Percentiles rank a stretch among this genome's conserved stretches.
phyloP scores from a whole-genome alignment of 1,140 invertebrate species.

The Lordiphosa stackelbergi region DNA sequence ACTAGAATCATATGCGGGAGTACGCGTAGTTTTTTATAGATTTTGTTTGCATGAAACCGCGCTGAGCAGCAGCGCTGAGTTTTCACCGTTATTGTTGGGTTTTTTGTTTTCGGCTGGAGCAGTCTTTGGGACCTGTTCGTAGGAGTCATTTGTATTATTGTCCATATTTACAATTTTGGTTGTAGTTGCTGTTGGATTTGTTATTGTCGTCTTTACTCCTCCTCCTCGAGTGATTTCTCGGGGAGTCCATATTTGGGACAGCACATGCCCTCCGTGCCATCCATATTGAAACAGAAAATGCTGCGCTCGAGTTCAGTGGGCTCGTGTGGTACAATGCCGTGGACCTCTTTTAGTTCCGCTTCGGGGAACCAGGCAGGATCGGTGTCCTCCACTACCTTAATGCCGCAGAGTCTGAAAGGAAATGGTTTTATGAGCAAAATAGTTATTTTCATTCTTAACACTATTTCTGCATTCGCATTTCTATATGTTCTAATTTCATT shows the following conservation, averaged over 20 bases:
- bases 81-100: slow-evolving; percentile 23
- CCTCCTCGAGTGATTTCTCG: slow-evolving; percentile 75
- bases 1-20: slow-evolving; percentile 46
- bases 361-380: slow-evolving; percentile 95
- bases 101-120: slow-evolving; percentile 31
- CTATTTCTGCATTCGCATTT: no score
- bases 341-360: slow-evolving; percentile 91
- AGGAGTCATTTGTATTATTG: slow-evolving; percentile 41
- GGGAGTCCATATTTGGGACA: slow-evolving; percentile 82
- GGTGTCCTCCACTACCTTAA: slow-evolving; percentile 90
- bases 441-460: background rate
- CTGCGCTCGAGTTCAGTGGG: slow-evolving; percentile 85
- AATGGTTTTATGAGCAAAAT: background rate
- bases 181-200: slow-evolving; percentile 17
- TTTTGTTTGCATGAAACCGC: slow-evolving; percentile 53
- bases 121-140: slow-evolving; percentile 55
- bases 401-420: slow-evolving; percentile 82
- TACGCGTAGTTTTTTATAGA: slow-evolving; percentile 33
- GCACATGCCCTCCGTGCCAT: slow-evolving; percentile 89
- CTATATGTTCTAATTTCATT: no score
- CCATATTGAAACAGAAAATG: slow-evolving; percentile 89
- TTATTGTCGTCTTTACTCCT: slow-evolving; percentile 52
- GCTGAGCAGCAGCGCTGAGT: slow-evolving; percentile 39
- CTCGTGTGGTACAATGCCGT: slow-evolving; percentile 89
- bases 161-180: slow-evolving; percentile 57